phyloP scores from a whole-genome alignment of 2,888 invertebrate genomes.

The Axea sp. region DNA sequence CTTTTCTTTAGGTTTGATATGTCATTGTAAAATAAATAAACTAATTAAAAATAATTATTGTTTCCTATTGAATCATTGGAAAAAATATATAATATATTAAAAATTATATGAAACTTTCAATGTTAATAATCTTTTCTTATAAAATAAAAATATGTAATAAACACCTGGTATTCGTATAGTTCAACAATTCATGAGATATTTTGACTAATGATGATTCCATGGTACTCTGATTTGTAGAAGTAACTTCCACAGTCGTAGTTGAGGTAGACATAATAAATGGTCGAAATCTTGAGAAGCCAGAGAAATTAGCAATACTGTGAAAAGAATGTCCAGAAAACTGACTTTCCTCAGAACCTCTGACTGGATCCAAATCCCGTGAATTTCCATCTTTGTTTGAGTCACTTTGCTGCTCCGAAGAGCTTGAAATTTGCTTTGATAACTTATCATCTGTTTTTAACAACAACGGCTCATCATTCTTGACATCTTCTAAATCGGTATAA shows the following conservation, averaged over 20 bases:
- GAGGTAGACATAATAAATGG: constrained; percentile 76
- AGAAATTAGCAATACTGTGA: constrained; percentile 74
- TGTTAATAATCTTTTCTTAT: no score
- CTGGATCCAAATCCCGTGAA: constrained; percentile 72
- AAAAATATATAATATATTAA: no score
- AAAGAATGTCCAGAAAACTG: constrained; percentile 73
- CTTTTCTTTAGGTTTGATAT: no score
- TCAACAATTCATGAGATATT: constrained; percentile 76
- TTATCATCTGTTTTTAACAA: constrained; percentile 60
- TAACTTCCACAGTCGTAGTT: constrained; percentile 66
- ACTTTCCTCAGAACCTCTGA: constrained; percentile 68
- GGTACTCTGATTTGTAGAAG: constrained; percentile 69
- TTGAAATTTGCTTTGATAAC: constrained; percentile 65
- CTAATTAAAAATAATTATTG: no score
- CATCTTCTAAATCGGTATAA: constrained; percentile 73
- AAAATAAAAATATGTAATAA: no score
- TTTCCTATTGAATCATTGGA: no score
- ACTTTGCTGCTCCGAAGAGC: constrained; percentile 69
- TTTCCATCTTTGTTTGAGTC: constrained; percentile 72
- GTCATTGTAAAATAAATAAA: no score
- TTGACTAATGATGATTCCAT: constrained; percentile 72
- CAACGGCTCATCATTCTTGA: constrained; percentile 64
- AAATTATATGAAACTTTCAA: no score
- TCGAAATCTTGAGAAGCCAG: constrained; percentile 76
- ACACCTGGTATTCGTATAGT: constrained; percentile 77